Percentiles rank a stretch among this genome's conserved stretches.
Evolutionary conservation across 2,797 vertebrate genomes (phyloP).

Genomic region (Cheirogaleus major): DNA sequence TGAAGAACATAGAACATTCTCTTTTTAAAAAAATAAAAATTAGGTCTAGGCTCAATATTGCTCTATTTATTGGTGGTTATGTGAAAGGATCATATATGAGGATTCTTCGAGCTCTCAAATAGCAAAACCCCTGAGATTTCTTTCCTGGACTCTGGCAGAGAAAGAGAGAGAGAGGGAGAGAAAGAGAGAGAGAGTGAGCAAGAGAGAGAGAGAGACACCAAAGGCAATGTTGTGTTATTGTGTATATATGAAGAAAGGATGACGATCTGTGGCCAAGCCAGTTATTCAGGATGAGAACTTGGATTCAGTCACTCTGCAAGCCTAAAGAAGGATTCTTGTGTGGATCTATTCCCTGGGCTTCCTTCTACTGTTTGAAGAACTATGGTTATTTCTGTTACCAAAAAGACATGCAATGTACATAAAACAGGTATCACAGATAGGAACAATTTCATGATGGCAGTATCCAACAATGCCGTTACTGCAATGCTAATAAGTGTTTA

Average conservation of each 20-base stretch:
- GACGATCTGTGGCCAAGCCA: neutral
- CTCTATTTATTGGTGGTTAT: conserved; percentile 60
- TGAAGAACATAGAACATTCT: conserved; percentile 63
- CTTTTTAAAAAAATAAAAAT: conserved; percentile 21
- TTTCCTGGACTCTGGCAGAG: neutral
- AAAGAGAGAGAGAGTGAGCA: neutral
- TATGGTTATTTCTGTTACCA: neutral
- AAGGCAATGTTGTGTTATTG: neutral
- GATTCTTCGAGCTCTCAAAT: neutral
- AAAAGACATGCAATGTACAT: neutral
- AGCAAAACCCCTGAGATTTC: neutral
- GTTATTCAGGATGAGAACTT: neutral
- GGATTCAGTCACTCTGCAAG: neutral
- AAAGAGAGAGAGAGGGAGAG: neutral
- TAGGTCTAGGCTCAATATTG: neutral
- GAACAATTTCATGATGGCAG: neutral
- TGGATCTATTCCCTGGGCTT: neutral
- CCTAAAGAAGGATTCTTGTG: neutral
- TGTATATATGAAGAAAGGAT: neutral
- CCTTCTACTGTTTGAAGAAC: neutral
- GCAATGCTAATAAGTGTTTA: neutral
- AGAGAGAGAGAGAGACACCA: too few relatives aligned
- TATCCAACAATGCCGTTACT: neutral
- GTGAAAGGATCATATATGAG: neutral
- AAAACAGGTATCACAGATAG: neutral